Conservation (phyloP, 2,888 invertebrate genomes). For the Philaethria dido region DNA sequence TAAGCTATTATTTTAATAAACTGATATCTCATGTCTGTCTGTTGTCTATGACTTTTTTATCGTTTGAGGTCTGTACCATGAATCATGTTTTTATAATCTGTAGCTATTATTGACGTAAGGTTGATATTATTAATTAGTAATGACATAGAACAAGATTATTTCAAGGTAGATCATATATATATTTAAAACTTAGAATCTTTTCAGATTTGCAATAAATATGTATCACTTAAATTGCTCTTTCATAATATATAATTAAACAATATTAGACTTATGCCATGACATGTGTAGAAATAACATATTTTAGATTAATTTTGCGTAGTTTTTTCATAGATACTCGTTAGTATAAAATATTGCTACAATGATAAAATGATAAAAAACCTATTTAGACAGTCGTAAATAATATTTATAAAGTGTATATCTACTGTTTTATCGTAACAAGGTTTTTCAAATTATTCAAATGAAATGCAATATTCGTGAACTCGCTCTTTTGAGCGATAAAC, state of each 20-base stretch:
- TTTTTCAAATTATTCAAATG: slow-evolving; percentile 68
- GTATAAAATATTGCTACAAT: not conserved
- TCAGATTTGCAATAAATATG: not conserved
- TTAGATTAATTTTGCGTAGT: not conserved
- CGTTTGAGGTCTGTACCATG: not conserved
- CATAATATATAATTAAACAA: not conserved
- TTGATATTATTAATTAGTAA: slow-evolving; percentile 10
- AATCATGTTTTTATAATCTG: not conserved
- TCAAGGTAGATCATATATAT: slow-evolving; percentile 17
- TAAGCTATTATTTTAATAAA: too few species aligned
- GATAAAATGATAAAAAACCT: not conserved
- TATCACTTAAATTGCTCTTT: slow-evolving; percentile 7
- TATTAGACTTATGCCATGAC: slow-evolving; percentile 7
- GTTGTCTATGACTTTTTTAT: not conserved
- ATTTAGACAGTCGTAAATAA: not conserved
- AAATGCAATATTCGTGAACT: slow-evolving; percentile 89
- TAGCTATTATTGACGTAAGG: slow-evolving; percentile 13
- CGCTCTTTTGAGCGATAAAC: slow-evolving; percentile 84
- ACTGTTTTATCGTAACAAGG: not conserved
- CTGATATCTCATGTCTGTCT: too few species aligned
- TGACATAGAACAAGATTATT: not conserved
- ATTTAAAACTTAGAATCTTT: slow-evolving; percentile 11
- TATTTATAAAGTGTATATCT: not conserved
- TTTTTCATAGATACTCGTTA: not conserved
- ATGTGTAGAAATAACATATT: not conserved